phyloP scores from a whole-genome alignment of 2,797 vertebrate species.

The Nyctibius grandis region DNA sequence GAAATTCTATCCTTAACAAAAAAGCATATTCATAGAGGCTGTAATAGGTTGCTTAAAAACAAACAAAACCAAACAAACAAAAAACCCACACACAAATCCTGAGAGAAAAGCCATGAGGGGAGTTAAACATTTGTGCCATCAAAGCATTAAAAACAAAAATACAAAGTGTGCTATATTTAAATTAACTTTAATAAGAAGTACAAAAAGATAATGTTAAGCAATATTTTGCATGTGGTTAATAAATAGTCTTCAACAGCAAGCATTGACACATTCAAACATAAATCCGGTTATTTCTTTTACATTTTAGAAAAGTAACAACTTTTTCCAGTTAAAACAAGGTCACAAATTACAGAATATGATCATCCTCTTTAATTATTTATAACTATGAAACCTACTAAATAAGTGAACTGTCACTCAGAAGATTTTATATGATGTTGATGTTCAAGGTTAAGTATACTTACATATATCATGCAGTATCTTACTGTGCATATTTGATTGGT shows the following conservation, averaged over 20 bases:
- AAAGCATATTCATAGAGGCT: background rate
- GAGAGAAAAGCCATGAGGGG: background rate
- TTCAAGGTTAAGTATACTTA: slow-evolving; percentile 55
- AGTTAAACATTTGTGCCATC: background rate
- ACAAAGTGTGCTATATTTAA: slow-evolving; percentile 70
- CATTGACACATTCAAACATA: slow-evolving; percentile 73
- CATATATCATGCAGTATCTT: slow-evolving; percentile 56
- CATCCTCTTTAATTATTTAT: slow-evolving; percentile 50
- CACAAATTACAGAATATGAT: slow-evolving; percentile 76
- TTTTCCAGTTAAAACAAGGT: slow-evolving; percentile 72
- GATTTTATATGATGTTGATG: slow-evolving; percentile 32
- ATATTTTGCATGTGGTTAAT: slow-evolving; percentile 69
- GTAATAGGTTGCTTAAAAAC: background rate
- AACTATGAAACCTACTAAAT: slow-evolving; percentile 58
- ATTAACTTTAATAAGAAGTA: slow-evolving; percentile 79
- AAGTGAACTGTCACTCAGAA: slow-evolving; percentile 62
- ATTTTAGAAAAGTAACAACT: slow-evolving; percentile 70
- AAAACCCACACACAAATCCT: background rate
- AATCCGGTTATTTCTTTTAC: slow-evolving; percentile 66
- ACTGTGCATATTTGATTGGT: slow-evolving; percentile 47
- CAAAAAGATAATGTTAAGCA: slow-evolving; percentile 76
- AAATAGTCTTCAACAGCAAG: slow-evolving; percentile 72
- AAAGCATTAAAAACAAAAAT: slow-evolving; percentile 32
- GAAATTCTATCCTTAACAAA: slow-evolving; percentile 20
- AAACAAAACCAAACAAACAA: background rate